phyloP scores from a whole-genome alignment of 2,797 vertebrate species.

The Chelonia mydas region DNA sequence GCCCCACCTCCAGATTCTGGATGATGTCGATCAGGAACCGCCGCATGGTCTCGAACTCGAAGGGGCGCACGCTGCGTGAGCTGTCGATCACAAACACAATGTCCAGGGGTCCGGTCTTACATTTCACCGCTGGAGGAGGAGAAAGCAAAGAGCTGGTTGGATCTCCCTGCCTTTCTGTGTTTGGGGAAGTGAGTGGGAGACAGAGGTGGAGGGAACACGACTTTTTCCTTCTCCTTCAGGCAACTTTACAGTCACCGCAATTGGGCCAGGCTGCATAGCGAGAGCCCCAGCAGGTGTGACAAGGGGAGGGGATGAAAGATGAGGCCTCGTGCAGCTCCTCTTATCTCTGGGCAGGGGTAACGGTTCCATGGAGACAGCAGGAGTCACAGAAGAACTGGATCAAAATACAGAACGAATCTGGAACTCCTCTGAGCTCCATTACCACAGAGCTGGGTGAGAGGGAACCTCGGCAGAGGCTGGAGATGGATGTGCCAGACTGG shows the following conservation, averaged over 20 bases:
- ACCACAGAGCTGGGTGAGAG: background rate
- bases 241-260: background rate
- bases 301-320: background rate
- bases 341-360: background rate
- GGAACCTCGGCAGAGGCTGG: background rate
- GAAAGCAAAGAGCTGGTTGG: background rate
- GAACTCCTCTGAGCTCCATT: background rate
- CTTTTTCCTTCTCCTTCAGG: background rate
- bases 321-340: background rate
- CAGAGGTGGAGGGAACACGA: background rate
- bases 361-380: background rate
- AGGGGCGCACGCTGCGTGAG: conserved; percentile 95
- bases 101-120: conserved; percentile 92
- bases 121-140: conserved; percentile 81
- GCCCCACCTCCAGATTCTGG: conserved; percentile 88
- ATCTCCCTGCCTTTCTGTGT: rapidly evolving
- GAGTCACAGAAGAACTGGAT: background rate
- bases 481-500: background rate
- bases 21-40: conserved; percentile 96
- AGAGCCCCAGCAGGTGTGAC: background rate
- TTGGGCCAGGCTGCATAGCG: background rate
- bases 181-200: background rate
- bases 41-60: conserved; percentile 96
- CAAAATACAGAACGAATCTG: background rate
- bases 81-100: conserved; percentile 97